A percentile compares a stretch with the other conserved stretches of the same genome.
Evolutionary conservation across 2,797 vertebrate genomes (phyloP).

Genomic region (Perodicticus potto): DNA sequence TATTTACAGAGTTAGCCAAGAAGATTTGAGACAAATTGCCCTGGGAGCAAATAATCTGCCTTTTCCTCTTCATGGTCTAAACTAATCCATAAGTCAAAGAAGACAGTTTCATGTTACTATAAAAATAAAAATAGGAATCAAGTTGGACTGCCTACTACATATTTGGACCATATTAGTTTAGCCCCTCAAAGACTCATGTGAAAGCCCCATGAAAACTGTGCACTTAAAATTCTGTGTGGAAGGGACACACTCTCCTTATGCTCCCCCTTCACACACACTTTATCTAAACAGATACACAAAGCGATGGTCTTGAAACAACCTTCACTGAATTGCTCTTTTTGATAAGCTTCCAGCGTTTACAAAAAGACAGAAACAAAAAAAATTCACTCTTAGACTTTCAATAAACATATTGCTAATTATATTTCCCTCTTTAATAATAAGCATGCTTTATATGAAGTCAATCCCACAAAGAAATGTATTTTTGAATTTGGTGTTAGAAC

Average conservation of each 20-base stretch:
- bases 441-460: background rate
- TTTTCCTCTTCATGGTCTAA: background rate
- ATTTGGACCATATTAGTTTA: background rate
- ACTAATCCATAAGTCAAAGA: background rate
- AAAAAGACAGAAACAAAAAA: slow-evolving; percentile 1
- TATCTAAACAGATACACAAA: slow-evolving; percentile 35
- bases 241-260: background rate
- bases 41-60: background rate
- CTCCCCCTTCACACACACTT: background rate
- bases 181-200: background rate
- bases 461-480: background rate
- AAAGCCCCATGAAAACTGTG: background rate
- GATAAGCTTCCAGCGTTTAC: slow-evolving; percentile 14
- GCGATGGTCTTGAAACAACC: background rate
- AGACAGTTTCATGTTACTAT: background rate
- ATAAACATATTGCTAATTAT: background rate
- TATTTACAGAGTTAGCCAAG: slow-evolving; percentile 6
- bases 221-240: slow-evolving; percentile 29
- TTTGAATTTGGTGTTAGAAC: slow-evolving; percentile 18
- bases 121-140: slow-evolving; percentile 43
- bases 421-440: slow-evolving; percentile 9
- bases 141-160: background rate
- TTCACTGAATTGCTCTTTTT: background rate
- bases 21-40: slow-evolving; percentile 15
- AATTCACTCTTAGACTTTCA: slow-evolving; percentile 3